Conservation (phyloP, 2,888 invertebrate genomes). For the Venustoraphidia nigricollis region DNA sequence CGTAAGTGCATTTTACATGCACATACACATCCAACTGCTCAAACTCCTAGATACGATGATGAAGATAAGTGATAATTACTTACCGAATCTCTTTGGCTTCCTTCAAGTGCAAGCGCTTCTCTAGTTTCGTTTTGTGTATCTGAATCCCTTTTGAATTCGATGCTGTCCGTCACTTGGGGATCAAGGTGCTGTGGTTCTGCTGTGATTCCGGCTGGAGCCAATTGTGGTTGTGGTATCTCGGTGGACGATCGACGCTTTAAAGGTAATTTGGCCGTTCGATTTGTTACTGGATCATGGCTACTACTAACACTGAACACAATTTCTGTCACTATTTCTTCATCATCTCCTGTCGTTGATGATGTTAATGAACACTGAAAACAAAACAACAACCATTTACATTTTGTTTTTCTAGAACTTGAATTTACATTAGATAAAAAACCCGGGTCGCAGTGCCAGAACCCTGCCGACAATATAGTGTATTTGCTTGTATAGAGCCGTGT, state of each 20-base stretch:
- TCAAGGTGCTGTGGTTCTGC: no score
- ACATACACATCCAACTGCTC: no score
- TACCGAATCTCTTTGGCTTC: conserved; percentile 63
- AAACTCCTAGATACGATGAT: no score
- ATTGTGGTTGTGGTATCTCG: not conserved
- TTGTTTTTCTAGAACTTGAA: not conserved
- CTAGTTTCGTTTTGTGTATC: conserved; percentile 43
- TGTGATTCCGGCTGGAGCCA: no score
- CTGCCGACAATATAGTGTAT: no score
- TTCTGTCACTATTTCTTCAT: conserved; percentile 20
- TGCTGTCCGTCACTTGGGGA: not conserved
- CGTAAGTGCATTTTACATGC: no score
- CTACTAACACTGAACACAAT: conserved; percentile 26
- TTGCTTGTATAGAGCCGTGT: no score
- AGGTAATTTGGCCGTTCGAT: not conserved
- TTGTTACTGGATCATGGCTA: conserved; percentile 12
- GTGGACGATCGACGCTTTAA: not conserved
- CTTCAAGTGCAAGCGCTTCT: conserved; percentile 57
- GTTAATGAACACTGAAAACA: not conserved
- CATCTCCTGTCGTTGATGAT: conserved; percentile 1
- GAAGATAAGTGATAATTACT: conserved; percentile 24
- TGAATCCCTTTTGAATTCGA: conserved; percentile 6
- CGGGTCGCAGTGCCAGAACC: no score
- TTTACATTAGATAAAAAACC: not conserved
- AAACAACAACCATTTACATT: not conserved